Conservation (phyloP, 2,113 vertebrate genomes). For the Tupaia chinensis region DNA sequence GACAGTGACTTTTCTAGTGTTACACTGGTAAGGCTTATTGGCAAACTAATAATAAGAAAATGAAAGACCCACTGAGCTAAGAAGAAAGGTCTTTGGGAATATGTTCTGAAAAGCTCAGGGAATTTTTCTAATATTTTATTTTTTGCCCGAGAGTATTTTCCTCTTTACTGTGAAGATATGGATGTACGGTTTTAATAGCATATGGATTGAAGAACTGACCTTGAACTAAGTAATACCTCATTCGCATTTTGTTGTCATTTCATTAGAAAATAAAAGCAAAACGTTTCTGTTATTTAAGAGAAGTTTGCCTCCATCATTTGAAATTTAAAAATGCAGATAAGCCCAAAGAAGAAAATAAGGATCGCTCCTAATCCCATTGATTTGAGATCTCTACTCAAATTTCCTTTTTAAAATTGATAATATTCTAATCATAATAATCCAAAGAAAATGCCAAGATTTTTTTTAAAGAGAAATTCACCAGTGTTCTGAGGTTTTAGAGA, state of each 20-base stretch:
- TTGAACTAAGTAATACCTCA: background rate
- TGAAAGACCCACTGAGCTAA: background rate
- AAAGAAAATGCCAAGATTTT: conserved; percentile 31
- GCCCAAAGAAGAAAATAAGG: conserved; percentile 15
- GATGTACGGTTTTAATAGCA: background rate
- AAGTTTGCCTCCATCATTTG: background rate
- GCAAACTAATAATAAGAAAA: background rate
- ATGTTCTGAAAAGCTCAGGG: conserved; percentile 19
- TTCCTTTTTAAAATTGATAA: conserved; percentile 52
- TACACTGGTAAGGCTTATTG: background rate
- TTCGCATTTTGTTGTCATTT: background rate
- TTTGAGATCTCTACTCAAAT: background rate
- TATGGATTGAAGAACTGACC: background rate
- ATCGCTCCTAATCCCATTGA: background rate
- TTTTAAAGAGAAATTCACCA: conserved; percentile 14
- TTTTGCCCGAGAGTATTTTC: conserved; percentile 5
- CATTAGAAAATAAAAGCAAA: conserved; percentile 41
- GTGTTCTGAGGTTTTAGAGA: conserved; percentile 61
- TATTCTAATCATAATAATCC: background rate
- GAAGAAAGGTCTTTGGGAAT: background rate
- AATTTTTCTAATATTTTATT: conserved; percentile 23
- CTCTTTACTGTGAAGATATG: background rate
- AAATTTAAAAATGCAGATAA: background rate
- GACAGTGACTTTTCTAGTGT: background rate
- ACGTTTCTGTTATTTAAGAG: background rate